A percentile compares a stretch with the other conserved stretches of the same genome.
These are phyloP conservation scores for Stichopus horrens DNA, from an alignment of 53 echinoderm and acorn worm species.

Conservation along the genomic window DNA sequence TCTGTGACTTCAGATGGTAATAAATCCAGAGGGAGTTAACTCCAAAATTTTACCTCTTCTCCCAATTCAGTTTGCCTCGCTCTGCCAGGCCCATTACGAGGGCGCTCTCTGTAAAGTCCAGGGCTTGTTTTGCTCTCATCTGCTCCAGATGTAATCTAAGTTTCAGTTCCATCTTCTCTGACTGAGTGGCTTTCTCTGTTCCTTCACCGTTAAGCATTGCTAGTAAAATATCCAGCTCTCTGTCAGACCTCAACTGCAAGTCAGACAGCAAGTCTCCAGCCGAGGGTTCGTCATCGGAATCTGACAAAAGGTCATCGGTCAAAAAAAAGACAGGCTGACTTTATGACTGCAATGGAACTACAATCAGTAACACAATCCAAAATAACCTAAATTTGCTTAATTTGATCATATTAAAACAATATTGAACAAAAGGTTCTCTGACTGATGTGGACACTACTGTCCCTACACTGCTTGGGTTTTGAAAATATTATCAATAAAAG, in stretches of 20 bases:
- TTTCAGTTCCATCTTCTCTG: conserved; percentile 73
- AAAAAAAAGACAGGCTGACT: too few species aligned
- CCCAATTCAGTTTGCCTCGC: conserved; percentile 79
- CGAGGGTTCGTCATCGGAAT: conserved; percentile 47
- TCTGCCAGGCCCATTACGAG: conserved; percentile 85
- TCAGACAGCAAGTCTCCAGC: conserved; percentile 73
- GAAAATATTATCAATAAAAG: too few species aligned
- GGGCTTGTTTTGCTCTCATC: conserved; percentile 68
- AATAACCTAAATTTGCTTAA: too few species aligned
- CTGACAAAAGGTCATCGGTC: not conserved
- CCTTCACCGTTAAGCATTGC: conserved; percentile 63
- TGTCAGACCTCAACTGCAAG: conserved; percentile 78
- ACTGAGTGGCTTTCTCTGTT: conserved; percentile 64
- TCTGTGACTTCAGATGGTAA: too few species aligned
- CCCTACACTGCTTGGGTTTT: too few species aligned
- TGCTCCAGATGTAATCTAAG: conserved; percentile 74
- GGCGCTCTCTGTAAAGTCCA: conserved; percentile 84
- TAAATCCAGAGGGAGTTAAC: not conserved
- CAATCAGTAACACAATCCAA: too few species aligned
- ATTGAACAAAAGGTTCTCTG: too few species aligned
- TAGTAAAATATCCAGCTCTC: conserved; percentile 82
- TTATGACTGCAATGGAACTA: too few species aligned
- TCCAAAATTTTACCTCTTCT: conserved; percentile 64
- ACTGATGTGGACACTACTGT: too few species aligned
- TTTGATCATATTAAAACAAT: too few species aligned